Evolutionary conservation across 1,140 invertebrate genomes (phyloP).

Genomic region (Homalodisca vitripennis): DNA sequence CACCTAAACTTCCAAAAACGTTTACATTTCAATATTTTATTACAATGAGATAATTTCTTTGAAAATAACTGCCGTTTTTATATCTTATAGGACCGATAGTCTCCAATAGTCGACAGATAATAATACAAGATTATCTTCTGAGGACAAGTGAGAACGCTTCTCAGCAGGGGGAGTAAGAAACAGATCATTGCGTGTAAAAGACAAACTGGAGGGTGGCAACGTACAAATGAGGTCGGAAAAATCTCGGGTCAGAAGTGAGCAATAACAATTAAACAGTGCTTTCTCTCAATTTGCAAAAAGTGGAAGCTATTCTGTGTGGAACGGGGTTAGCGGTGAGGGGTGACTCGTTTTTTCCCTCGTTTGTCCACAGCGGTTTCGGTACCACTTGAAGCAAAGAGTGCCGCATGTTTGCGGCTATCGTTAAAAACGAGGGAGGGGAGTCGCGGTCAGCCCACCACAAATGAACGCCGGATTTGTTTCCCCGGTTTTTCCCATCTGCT

Average conservation of each 20-base stretch:
- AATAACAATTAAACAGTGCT: slow-evolving; percentile 5
- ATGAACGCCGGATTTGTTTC: slow-evolving; percentile 3
- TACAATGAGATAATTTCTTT: too few relatives aligned
- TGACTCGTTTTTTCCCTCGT: too few relatives aligned
- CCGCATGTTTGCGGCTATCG: neutral
- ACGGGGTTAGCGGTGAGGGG: too few relatives aligned
- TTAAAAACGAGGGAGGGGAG: slow-evolving; percentile 1
- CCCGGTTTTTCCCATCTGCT: neutral
- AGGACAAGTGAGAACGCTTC: too few relatives aligned
- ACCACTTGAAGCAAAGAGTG: neutral
- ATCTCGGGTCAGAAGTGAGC: neutral
- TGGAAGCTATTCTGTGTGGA: neutral
- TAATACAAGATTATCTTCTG: too few relatives aligned
- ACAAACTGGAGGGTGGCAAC: neutral
- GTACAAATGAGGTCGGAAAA: slow-evolving; percentile 5
- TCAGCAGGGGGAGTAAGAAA: too few relatives aligned
- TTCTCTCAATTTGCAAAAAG: slow-evolving; percentile 24
- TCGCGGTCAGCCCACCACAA: neutral
- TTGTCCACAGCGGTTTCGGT: neutral
- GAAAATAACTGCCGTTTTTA: too few relatives aligned
- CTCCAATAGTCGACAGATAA: too few relatives aligned
- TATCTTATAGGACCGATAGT: too few relatives aligned
- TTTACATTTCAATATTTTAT: too few relatives aligned
- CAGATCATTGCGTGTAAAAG: too few relatives aligned
- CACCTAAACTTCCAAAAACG: too few relatives aligned